phyloP scores from a whole-genome alignment of 2,797 vertebrate species.

The Heterohyrax brucei region DNA sequence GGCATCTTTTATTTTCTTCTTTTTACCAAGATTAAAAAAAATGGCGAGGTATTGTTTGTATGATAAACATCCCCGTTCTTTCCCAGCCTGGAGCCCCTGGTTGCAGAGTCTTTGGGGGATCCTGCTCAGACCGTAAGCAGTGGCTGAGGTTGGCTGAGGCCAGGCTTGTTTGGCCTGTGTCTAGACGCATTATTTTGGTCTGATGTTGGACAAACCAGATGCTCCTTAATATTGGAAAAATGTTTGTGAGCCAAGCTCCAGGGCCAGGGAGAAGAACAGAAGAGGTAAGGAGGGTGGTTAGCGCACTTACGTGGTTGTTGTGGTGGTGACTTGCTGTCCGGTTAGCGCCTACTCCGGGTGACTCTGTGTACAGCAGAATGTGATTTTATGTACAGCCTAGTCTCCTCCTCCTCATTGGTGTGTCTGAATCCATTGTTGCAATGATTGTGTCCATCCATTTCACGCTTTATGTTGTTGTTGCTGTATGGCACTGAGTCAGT shows the following conservation, averaged over 20 bases:
- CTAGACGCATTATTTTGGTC: slow-evolving; percentile 63
- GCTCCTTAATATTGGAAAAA: not conserved
- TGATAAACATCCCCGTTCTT: not conserved
- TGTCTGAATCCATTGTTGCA: not conserved
- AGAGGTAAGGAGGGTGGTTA: not conserved
- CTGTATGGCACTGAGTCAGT: not conserved
- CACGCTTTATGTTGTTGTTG: not conserved
- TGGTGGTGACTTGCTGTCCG: not conserved
- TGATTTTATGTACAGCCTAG: too few relatives aligned
- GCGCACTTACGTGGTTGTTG: not conserved
- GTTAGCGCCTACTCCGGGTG: not conserved
- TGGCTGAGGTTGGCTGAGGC: not conserved
- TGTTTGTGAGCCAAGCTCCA: not conserved
- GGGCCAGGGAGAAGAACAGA: not conserved
- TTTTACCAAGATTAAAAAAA: not conserved
- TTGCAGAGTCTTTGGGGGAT: not conserved
- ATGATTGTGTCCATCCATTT: not conserved
- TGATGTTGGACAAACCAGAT: slow-evolving; percentile 9
- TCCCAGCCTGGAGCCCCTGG: not conserved
- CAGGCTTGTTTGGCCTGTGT: slow-evolving; percentile 47
- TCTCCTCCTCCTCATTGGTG: not conserved
- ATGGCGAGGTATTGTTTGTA: not conserved
- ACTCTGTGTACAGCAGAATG: not conserved
- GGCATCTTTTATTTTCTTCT: slow-evolving; percentile 17
- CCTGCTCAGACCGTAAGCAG: slow-evolving; percentile 29